Conservation (phyloP, 2,888 invertebrate genomes). For the Neoascia interrupta region DNA sequence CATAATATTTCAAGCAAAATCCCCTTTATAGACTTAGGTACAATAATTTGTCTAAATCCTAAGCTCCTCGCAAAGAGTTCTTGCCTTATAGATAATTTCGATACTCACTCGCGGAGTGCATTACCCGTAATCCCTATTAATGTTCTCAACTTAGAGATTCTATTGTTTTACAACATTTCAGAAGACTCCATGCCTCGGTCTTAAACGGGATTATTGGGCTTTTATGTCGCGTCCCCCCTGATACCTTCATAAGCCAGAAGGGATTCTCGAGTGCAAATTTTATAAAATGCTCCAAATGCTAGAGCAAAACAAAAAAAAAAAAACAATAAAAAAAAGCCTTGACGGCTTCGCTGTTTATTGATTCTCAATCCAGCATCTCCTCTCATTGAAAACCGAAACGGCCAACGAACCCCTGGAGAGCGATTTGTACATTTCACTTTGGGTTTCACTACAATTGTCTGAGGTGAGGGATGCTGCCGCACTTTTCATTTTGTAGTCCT, state of each 20-base stretch:
- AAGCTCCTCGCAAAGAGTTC: slow-evolving; percentile 10
- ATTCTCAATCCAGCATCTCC: slow-evolving; percentile 49
- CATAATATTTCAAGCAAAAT: slow-evolving; percentile 42
- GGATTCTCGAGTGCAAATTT: slow-evolving; percentile 52
- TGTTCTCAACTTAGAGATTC: slow-evolving; percentile 57
- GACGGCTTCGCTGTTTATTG: slow-evolving; percentile 65
- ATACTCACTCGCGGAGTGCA: slow-evolving; percentile 44
- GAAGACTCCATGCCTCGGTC: slow-evolving; percentile 30
- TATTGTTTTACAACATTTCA: slow-evolving; percentile 64
- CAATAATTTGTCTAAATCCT: slow-evolving; percentile 55
- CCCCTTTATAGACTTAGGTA: slow-evolving; percentile 24
- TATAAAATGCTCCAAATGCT: slow-evolving; percentile 6
- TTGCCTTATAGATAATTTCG: not conserved
- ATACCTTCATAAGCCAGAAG: slow-evolving; percentile 54
- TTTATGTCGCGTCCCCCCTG: slow-evolving; percentile 49
- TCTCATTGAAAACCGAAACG: slow-evolving; percentile 64
- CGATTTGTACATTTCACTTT: slow-evolving; percentile 62
- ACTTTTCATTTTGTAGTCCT: slow-evolving; percentile 59
- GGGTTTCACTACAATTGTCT: slow-evolving; percentile 21
- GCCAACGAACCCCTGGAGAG: slow-evolving; percentile 67
- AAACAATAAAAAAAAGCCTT: slow-evolving; percentile 11
- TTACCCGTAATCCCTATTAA: slow-evolving; percentile 63
- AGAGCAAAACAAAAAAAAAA: slow-evolving; percentile 33
- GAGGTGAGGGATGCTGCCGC: slow-evolving; percentile 37
- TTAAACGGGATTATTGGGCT: slow-evolving; percentile 67